Percentiles rank a stretch among this genome's conserved stretches.
Conservation (phyloP, 1,140 invertebrate genomes). For the Diorhabda carinulata region DNA sequence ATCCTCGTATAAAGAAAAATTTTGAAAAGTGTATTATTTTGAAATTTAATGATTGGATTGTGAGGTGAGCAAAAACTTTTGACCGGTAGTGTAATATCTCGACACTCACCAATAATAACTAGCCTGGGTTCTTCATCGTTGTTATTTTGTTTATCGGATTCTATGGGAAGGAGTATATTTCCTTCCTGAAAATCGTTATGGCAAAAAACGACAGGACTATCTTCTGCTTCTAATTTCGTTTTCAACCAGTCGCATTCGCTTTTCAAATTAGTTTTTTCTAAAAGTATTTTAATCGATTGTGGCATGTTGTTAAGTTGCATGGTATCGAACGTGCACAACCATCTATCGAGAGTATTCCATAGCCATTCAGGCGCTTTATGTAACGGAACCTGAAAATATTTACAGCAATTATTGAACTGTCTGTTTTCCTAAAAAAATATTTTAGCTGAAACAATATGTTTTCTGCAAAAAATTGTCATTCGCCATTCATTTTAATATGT, state of each 20-base stretch:
- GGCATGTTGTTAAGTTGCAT: constrained; percentile 37
- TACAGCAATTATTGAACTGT: background rate
- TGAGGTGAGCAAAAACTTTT: too few species aligned
- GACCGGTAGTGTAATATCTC: background rate
- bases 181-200: constrained; percentile 98
- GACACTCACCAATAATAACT: constrained; percentile 41
- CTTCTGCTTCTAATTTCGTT: constrained; percentile 54
- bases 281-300: constrained; percentile 29
- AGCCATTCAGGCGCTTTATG: constrained; percentile 92
- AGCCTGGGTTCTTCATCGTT: constrained; percentile 39
- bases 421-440: background rate
- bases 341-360: constrained; percentile 81
- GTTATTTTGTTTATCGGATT: constrained; percentile 43
- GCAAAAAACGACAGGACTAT: constrained; percentile 91
- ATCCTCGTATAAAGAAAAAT: too few species aligned
- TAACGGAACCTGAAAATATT: constrained; percentile 67
- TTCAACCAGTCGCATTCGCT: constrained; percentile 64
- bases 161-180: constrained; percentile 58
- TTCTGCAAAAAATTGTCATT: constrained; percentile 15
- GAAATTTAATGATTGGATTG: too few species aligned
- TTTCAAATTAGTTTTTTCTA: constrained; percentile 54
- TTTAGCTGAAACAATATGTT: constrained; percentile 23
- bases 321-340: constrained; percentile 56
- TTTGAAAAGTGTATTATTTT: background rate
- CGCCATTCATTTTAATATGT: too few species aligned